A percentile compares a stretch with the other conserved stretches of the same genome.
phyloP scores from a whole-genome alignment of 2,113 vertebrate species.

The Cairina moschata region DNA sequence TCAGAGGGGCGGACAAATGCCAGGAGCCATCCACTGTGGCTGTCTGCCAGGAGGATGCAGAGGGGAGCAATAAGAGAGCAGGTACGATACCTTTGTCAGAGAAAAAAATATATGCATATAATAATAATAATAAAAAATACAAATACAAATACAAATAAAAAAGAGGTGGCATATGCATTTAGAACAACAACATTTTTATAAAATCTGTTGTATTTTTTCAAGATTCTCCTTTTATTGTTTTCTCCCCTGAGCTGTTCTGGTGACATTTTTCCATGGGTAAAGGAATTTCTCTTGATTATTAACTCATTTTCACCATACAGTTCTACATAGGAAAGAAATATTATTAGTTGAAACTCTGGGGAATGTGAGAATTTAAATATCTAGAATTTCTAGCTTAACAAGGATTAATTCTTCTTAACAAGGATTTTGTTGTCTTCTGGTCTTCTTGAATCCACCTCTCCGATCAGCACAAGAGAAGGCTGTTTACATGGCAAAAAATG shows the following conservation, averaged over 20 bases:
- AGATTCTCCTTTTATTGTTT: neutral
- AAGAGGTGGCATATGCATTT: fast-evolving
- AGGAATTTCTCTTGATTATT: neutral
- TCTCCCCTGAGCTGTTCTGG: neutral
- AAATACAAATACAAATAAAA: neutral
- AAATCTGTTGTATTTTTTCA: neutral
- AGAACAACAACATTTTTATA: neutral
- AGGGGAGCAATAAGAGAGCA: neutral
- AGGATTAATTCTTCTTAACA: neutral
- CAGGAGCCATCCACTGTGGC: neutral
- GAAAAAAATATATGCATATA: neutral
- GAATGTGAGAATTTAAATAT: neutral
- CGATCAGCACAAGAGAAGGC: neutral
- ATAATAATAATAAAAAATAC: too few relatives aligned
- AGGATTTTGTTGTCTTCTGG: neutral
- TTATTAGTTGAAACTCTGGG: neutral
- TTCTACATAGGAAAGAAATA: neutral
- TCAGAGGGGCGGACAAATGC: neutral
- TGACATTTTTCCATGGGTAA: neutral
- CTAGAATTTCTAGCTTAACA: neutral
- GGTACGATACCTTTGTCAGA: fast-evolving
- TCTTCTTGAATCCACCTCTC: neutral
- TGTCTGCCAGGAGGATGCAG: neutral
- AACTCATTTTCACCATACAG: neutral
- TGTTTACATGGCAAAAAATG: neutral